Conservation (phyloP, 2,797 vertebrate genomes). For the Lemur catta region DNA sequence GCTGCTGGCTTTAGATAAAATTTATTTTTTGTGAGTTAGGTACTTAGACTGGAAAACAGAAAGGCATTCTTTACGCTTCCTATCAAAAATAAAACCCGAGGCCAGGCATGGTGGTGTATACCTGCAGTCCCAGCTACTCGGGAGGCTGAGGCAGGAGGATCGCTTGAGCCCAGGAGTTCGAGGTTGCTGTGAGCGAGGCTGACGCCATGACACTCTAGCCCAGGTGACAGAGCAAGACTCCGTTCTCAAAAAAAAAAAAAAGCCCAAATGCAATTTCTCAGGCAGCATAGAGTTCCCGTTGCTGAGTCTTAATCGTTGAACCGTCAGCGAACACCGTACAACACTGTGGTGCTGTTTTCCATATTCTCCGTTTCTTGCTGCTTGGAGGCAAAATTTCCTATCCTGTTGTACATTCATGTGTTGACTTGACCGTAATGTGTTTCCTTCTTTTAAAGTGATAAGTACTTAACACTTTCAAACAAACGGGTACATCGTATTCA, state of each 20-base stretch:
- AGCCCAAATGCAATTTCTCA: not conserved
- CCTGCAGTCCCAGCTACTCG: no score
- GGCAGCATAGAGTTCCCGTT: not conserved
- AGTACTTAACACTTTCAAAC: not conserved
- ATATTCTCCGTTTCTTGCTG: not conserved
- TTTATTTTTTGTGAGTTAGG: not conserved
- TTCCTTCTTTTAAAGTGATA: not conserved
- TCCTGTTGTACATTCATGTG: not conserved
- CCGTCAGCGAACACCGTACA: fast-evolving
- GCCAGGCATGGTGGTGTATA: no score
- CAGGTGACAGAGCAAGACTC: no score
- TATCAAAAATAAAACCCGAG: not conserved
- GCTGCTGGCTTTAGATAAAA: not conserved
- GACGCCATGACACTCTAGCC: no score
- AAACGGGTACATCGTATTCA: not conserved
- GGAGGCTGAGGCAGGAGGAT: no score
- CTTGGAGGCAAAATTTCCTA: not conserved
- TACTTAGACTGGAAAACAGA: not conserved
- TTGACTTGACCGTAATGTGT: not conserved
- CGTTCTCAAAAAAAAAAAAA: not conserved
- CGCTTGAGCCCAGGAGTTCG: no score
- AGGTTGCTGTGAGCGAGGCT: no score
- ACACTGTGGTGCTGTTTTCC: not conserved
- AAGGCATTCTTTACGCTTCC: not conserved
- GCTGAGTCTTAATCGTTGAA: not conserved